A percentile compares a stretch with the other conserved stretches of the same genome.
Evolutionary conservation across 92 coral and sea anemone genomes (phyloP).

Genomic region (Paragorgia papillata): DNA sequence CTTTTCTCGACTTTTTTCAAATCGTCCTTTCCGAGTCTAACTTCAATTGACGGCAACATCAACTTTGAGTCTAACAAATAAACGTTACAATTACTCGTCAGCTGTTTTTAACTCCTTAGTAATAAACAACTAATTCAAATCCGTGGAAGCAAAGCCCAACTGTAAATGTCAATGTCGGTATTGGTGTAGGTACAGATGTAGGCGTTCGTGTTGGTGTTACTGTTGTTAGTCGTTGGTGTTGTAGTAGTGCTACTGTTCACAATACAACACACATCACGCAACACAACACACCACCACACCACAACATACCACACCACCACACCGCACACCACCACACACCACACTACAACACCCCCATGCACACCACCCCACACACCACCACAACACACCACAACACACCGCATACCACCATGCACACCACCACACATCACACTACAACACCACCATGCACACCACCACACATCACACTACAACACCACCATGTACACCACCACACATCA

Average conservation of each 20-base stretch:
- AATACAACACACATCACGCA: too few relatives aligned
- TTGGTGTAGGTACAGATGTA: too few relatives aligned
- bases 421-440: background rate
- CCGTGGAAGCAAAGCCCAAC: too few relatives aligned
- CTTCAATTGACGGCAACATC: conserved; percentile 43
- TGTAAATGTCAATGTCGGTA: too few relatives aligned
- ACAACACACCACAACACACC: too few relatives aligned
- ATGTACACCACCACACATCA: background rate
- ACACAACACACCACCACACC: background rate
- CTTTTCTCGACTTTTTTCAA: conserved; percentile 21
- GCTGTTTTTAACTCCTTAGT: too few relatives aligned
- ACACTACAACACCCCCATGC: background rate
- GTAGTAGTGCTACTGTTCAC: too few relatives aligned
- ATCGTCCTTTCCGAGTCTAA: conserved; percentile 78
- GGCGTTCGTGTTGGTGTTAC: too few relatives aligned
- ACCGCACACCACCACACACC: background rate
- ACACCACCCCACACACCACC: background rate
- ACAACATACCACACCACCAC: background rate
- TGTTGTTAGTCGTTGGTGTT: too few relatives aligned
- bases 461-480: background rate
- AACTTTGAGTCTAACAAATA: too few relatives aligned
- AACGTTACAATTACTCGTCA: too few relatives aligned
- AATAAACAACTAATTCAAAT: too few relatives aligned
- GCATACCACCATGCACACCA: background rate
- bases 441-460: conserved; percentile 6